Conservation (phyloP, 2,113 vertebrate species). For the Paramisgurnus dabryanus region DNA sequence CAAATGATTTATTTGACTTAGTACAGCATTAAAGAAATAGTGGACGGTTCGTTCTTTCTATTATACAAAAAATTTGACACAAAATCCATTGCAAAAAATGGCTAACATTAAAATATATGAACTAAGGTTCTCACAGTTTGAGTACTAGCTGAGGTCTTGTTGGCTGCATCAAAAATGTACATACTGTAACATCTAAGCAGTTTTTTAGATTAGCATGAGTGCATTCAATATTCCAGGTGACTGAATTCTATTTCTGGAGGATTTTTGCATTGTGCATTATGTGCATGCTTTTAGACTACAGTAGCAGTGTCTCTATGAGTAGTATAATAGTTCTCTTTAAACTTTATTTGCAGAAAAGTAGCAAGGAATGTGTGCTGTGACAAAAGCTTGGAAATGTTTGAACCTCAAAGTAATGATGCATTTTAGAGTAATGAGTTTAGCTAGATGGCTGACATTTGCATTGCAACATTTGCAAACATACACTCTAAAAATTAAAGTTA, state of each 20-base stretch:
- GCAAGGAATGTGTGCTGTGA: not conserved
- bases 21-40: not conserved
- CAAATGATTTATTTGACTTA: conserved; percentile 28
- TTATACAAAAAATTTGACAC: not conserved
- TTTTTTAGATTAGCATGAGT: no score
- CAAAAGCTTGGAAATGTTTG: no score
- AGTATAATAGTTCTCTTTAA: no score
- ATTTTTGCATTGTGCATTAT: not conserved
- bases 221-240: not conserved
- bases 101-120: not conserved
- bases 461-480: no score
- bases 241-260: not conserved
- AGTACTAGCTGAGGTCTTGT: conserved; percentile 3
- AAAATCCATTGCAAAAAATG: conserved; percentile 5
- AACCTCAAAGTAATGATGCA: no score
- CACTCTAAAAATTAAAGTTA: no score
- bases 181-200: not conserved
- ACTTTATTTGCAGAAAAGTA: not conserved
- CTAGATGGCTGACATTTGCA: no score
- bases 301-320: no score
- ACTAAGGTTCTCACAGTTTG: not conserved
- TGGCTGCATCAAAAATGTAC: not conserved
- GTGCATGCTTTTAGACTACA: not conserved
- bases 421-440: no score
- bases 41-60: no score